A percentile compares a stretch with the other conserved stretches of the same genome.
phyloP scores from a whole-genome alignment of 2,888 invertebrate species.

The Lasioglossum calceatum region DNA sequence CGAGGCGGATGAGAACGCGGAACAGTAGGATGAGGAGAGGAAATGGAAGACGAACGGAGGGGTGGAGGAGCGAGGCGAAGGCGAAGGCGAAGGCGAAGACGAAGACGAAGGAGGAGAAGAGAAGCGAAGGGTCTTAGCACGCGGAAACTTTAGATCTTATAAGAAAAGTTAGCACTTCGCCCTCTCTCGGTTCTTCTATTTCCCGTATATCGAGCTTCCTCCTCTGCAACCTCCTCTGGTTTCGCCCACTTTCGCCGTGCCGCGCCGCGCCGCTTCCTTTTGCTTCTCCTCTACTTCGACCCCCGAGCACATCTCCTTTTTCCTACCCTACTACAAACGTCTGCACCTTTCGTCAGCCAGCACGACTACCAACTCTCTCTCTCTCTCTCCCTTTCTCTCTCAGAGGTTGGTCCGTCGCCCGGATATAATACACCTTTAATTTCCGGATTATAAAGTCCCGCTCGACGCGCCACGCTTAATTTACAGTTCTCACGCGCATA shows the following conservation, averaged over 20 bases:
- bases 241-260: slow-evolving; percentile 37
- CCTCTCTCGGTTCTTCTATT: slow-evolving; percentile 74
- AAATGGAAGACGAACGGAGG: slow-evolving; percentile 26
- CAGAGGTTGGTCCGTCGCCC: slow-evolving; percentile 43
- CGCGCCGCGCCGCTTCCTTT: slow-evolving; percentile 21
- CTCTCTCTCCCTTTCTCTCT: not conserved
- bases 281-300: slow-evolving; percentile 47
- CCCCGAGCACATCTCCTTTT: slow-evolving; percentile 34
- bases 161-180: slow-evolving; percentile 81
- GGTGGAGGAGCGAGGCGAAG: not conserved
- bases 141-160: slow-evolving; percentile 82
- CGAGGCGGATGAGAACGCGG: slow-evolving; percentile 4
- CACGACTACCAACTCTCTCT: slow-evolving; percentile 10
- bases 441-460: slow-evolving; percentile 83
- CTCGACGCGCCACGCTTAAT: slow-evolving; percentile 78
- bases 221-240: slow-evolving; percentile 46
- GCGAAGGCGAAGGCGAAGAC: not conserved
- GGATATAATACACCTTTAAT: slow-evolving; percentile 83
- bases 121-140: slow-evolving; percentile 73
- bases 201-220: slow-evolving; percentile 59
- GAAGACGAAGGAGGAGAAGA: slow-evolving; percentile 26
- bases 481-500: slow-evolving; percentile 78
- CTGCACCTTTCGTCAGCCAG: not conserved
- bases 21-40: not conserved
- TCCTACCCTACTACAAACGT: slow-evolving; percentile 24